These are phyloP conservation scores for Heliothis peltigera DNA, from an alignment of 2,888 invertebrate genomes.

Conservation along the genomic window DNA sequence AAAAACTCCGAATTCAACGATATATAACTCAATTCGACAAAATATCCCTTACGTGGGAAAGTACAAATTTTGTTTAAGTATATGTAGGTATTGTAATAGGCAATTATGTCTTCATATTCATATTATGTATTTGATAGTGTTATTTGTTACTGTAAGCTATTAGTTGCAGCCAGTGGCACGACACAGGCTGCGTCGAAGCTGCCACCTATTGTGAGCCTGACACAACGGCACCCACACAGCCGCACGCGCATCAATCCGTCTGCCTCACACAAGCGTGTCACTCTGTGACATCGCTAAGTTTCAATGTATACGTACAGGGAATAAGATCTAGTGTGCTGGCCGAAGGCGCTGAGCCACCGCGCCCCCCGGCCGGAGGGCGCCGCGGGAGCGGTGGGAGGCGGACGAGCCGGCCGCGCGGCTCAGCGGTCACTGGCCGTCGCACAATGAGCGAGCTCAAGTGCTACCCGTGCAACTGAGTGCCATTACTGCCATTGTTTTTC, in stretches of 20 bases:
- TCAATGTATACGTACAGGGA: constrained; percentile 63
- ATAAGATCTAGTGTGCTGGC: constrained; percentile 48
- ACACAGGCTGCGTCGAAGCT: constrained; percentile 11
- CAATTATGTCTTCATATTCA: too few species aligned
- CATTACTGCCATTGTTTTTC: constrained; percentile 89
- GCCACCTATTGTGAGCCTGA: constrained; percentile 65
- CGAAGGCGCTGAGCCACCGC: constrained; percentile 31
- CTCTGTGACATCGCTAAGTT: constrained; percentile 67
- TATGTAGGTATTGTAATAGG: too few species aligned
- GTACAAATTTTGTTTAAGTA: too few species aligned
- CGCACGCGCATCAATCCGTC: constrained; percentile 65
- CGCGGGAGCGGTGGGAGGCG: constrained; percentile 13
- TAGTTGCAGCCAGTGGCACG: not conserved
- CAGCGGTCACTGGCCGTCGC: constrained; percentile 60
- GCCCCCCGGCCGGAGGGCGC: constrained; percentile 26
- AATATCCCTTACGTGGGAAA: too few species aligned
- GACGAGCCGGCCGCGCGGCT: constrained; percentile 38
- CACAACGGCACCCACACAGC: constrained; percentile 62
- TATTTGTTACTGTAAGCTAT: not conserved
- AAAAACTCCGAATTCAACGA: too few species aligned
- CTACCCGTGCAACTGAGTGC: constrained; percentile 78
- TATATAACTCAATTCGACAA: too few species aligned
- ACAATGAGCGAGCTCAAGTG: constrained; percentile 74
- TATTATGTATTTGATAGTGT: too few species aligned
- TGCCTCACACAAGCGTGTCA: constrained; percentile 60